Conservation (phyloP, 2,888 invertebrate genomes). For the Mesorhabditis sp. region DNA sequence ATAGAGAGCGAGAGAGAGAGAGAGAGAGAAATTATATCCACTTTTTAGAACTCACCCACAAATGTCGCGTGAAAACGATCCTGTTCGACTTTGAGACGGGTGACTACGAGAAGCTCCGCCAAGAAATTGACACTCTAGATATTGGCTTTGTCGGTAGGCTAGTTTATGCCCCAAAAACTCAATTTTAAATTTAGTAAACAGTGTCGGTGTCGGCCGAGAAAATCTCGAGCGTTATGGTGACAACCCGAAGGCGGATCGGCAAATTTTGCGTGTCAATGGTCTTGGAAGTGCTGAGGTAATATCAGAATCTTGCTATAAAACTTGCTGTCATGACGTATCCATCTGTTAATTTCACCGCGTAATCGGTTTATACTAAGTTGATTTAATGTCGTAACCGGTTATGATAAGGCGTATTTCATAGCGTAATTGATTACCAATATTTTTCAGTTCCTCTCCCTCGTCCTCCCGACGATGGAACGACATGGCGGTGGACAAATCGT, state of each 20-base stretch:
- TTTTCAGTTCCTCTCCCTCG: conserved; percentile 46
- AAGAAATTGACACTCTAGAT: conserved; percentile 42
- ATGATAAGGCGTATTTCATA: not conserved
- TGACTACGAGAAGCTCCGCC: conserved; percentile 40
- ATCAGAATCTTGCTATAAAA: conserved; percentile 3
- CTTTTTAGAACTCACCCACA: conserved; percentile 24
- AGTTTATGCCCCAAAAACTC: not conserved
- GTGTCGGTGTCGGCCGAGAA: conserved; percentile 54
- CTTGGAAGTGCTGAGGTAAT: conserved; percentile 48
- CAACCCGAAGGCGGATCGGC: conserved; percentile 45
- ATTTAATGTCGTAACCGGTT: not conserved
- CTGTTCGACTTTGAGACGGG: conserved; percentile 48
- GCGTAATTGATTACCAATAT: not conserved
- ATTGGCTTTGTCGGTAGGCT: conserved; percentile 49
- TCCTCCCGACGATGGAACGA: conserved; percentile 51
- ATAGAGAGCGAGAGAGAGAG: no score
- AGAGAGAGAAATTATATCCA: not conserved
- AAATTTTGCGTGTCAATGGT: conserved; percentile 52
- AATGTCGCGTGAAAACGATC: conserved; percentile 39
- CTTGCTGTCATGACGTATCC: no score
- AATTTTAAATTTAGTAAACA: conserved; percentile 43
- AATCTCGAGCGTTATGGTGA: conserved; percentile 53
- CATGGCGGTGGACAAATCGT: conserved; percentile 55
- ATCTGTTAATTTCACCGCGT: no score
- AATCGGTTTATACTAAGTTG: no score